Base-by-base conservation (phyloP, 2,797 vertebrate species). In the Crenichthys baileyi region DNA sequence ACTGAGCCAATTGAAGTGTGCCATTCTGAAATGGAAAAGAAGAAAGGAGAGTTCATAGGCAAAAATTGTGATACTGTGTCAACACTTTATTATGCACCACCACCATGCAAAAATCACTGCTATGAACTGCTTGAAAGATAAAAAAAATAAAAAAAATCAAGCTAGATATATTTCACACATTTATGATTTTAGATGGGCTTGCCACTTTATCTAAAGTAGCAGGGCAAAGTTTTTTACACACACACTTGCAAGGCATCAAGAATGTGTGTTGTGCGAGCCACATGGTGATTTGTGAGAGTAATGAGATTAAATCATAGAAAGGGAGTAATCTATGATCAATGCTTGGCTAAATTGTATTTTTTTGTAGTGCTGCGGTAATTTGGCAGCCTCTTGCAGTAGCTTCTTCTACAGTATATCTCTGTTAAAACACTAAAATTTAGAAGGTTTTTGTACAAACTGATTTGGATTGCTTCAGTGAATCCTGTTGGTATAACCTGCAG, bases 71-170 rank as follows among this genome's bases (percentile, higher is more conserved):
- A 91, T 89, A 92, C 94, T 92, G 90, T 94, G 91, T 94, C 88
- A 94, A 91, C 90, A 93, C 89, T 95, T 95, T 95, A 95, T 94
- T 95, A 94, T 92, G 91, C 88, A 93, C 92, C 91, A 94, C 91
- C 91, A 90, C 85, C 92, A 95, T 94, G 92, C 93, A 93, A 94
- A 73, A 94, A 92, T 90, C 92, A 95, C 91, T 89, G 89, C 91
- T 92, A 94, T 92, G 92, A 93, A 93, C 90, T 90, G 82, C 87
- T 90, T 78, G 90, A 91, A 72, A 71, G 22, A 48, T 48, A 46
- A 26, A 20, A 41, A 46, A 24, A 44, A 73, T n/a, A n/a, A 31
- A 44, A 72, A 53, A 93, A 93, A 90, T 91, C 85, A 89, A 90
- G 90, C 87, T 85, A 88, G 84, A 92, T 91, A 94, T 90, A 92